phyloP scores from a whole-genome alignment of 1,140 invertebrate species.

The Potamilus streckersoni region DNA sequence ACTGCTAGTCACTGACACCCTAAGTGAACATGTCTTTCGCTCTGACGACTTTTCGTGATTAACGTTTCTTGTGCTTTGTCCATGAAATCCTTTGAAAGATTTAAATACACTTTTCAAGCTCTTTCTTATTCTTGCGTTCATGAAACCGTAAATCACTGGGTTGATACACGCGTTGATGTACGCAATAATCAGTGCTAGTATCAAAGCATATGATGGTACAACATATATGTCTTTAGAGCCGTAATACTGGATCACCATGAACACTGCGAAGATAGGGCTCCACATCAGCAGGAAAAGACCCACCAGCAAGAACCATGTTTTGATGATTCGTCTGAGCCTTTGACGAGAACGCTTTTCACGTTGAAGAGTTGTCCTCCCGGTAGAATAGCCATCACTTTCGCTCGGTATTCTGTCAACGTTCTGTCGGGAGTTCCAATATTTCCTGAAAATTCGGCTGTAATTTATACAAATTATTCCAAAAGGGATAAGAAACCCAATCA shows the following conservation, averaged over 20 bases:
- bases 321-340: constrained; percentile 41
- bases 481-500: constrained; percentile 48
- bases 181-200: constrained; percentile 37
- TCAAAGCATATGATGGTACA: constrained; percentile 42
- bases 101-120: too few relatives aligned
- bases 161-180: constrained; percentile 51
- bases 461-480: constrained; percentile 38
- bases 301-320: constrained; percentile 46
- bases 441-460: constrained; percentile 49
- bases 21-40: too few relatives aligned
- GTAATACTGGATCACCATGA: constrained; percentile 42
- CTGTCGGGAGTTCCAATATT: constrained; percentile 37
- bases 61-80: too few relatives aligned
- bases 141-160: constrained; percentile 53
- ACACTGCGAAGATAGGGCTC: constrained; percentile 50
- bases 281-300: constrained; percentile 55
- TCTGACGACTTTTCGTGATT: too few relatives aligned
- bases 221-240: constrained; percentile 25
- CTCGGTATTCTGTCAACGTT: constrained; percentile 7
- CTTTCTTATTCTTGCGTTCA: constrained; percentile 2
- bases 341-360: not conserved
- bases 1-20: too few relatives aligned
- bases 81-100: too few relatives aligned
- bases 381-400: not conserved
- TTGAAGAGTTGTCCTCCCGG: constrained; percentile 7